Evolutionary conservation across 2,888 invertebrate genomes (phyloP).

Genomic region (Cenopis cana): DNA sequence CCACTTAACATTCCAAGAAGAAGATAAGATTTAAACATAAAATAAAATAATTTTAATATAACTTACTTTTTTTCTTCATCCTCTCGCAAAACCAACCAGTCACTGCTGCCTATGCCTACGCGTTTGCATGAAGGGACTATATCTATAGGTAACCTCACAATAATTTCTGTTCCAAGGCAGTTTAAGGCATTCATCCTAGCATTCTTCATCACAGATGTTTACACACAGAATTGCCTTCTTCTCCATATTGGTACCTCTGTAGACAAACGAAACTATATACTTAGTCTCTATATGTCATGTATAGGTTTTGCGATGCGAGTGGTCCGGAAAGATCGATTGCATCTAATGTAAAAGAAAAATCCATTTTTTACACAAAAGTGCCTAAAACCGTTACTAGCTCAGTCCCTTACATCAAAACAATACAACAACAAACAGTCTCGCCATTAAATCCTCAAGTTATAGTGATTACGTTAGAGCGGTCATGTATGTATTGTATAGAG

Average conservation of each 20-base stretch:
- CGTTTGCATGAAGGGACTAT: no score
- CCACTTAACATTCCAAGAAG: constrained; percentile 1
- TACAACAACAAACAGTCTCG: not conserved
- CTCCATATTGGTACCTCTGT: no score
- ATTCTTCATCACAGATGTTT: no score
- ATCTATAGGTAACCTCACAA: no score
- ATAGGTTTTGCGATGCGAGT: not conserved
- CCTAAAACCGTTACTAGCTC: not conserved
- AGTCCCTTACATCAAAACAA: constrained; percentile 11
- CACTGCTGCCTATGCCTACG: not conserved
- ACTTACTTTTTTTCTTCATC: not conserved
- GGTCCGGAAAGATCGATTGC: not conserved
- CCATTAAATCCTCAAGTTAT: constrained; percentile 22
- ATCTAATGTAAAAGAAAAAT: not conserved
- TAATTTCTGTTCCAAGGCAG: no score
- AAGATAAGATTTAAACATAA: not conserved
- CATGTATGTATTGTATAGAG: constrained; percentile 20
- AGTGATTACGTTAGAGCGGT: constrained; percentile 30
- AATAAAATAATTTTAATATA: not conserved
- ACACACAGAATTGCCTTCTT: no score
- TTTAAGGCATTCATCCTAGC: no score
- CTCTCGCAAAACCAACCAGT: not conserved
- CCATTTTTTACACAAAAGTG: not conserved
- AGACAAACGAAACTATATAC: no score
- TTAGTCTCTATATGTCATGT: not conserved